Percentiles rank a stretch among this genome's conserved stretches.
Conservation (phyloP, 2,797 vertebrate genomes). For the Clarias platycephalus region DNA sequence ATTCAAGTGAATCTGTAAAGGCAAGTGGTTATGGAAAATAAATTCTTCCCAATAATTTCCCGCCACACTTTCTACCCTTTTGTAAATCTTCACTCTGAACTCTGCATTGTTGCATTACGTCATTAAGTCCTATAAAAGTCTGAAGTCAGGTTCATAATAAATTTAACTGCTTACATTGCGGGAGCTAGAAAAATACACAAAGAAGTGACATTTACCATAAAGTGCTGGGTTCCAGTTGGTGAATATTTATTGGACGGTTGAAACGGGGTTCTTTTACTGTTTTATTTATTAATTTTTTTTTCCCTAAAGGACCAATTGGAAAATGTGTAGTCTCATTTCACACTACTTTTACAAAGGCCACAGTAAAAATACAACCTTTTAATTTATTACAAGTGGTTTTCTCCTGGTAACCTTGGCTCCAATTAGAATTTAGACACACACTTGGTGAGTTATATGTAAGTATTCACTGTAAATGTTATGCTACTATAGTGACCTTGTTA, state of each 20-base stretch:
- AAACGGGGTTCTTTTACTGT: conserved; percentile 33
- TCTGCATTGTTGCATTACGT: conserved; percentile 54
- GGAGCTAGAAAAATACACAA: conserved; percentile 54
- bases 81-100: conserved; percentile 25
- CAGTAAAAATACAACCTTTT: not conserved
- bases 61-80: conserved; percentile 31
- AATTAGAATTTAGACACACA: conserved; percentile 16
- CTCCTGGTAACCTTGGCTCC: not conserved
- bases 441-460: not conserved
- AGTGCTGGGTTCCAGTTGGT: conserved; percentile 56
- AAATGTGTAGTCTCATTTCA: conserved; percentile 28
- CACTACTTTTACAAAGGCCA: not conserved
- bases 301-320: conserved; percentile 10
- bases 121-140: conserved; percentile 52
- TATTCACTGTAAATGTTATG: conserved; percentile 25
- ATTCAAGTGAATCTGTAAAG: conserved; percentile 53
- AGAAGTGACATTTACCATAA: conserved; percentile 53
- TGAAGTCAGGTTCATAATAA: conserved; percentile 60
- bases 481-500: not conserved
- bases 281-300: not conserved
- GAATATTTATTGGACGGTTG: conserved; percentile 62
- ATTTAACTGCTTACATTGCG: conserved; percentile 61
- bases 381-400: conserved; percentile 9
- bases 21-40: conserved; percentile 51
- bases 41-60: conserved; percentile 42